These are phyloP conservation scores for Panonychus citri DNA, from an alignment of 1,140 invertebrate genomes.

Conservation along the genomic window DNA sequence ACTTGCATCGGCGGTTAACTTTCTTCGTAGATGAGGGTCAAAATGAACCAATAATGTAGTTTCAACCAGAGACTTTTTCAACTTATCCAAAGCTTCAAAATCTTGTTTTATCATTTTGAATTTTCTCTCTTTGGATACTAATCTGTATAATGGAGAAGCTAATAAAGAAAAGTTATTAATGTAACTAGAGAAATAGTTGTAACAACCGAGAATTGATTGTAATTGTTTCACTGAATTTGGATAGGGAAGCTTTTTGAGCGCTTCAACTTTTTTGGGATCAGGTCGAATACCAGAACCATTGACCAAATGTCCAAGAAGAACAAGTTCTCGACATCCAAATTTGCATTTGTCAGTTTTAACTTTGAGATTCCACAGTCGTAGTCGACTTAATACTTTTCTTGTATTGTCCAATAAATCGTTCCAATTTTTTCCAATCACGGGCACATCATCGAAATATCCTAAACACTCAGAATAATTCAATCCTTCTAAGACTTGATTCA, in stretches of 20 bases:
- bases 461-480: neutral
- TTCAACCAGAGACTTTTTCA: constrained; percentile 14
- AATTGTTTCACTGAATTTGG: constrained; percentile 19
- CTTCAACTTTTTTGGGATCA: constrained; percentile 20
- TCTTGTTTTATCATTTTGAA: constrained; percentile 11
- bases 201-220: constrained; percentile 7
- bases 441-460: neutral
- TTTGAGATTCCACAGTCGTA: neutral
- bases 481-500: constrained; percentile 21
- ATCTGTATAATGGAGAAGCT: neutral
- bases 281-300: constrained; percentile 16
- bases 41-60: constrained; percentile 19
- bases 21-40: constrained; percentile 25
- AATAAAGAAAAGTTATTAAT: constrained; percentile 17
- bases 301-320: constrained; percentile 21
- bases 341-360: neutral
- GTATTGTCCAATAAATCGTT: neutral
- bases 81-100: constrained; percentile 15
- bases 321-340: constrained; percentile 20
- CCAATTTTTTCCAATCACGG: neutral
- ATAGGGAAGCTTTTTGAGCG: constrained; percentile 18
- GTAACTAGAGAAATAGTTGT: constrained; percentile 16
- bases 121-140: neutral
- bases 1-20: constrained; percentile 24
- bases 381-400: neutral